Base-by-base conservation (phyloP, 1,140 invertebrate species). In the Aphis craccivora region DNA sequence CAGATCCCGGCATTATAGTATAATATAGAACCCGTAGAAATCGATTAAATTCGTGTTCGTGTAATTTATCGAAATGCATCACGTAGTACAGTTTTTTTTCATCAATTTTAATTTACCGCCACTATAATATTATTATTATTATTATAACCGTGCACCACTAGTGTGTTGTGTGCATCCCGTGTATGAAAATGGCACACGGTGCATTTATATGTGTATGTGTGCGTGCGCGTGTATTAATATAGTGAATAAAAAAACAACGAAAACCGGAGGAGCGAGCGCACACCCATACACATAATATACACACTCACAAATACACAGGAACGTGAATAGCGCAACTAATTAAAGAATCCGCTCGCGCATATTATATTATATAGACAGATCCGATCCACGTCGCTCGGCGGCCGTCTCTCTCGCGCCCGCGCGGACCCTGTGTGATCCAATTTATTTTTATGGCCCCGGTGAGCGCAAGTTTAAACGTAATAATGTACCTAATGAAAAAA, bases 371-470 rank as follows among this genome's bases (percentile, higher is more conserved):
- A 83, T 45, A 83, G 14, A 81, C 23, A 83, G 43, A 48, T 48
- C 67, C 8, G 67, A 92, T 83, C 30, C 91, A 83, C 90, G 90
- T 91, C 43, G 20, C 40, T 35, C 23, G 37, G 2, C 23, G 30
- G 55, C 55, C 40, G 43, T 86, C 84, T 86, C 84, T 45, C 84
- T 86, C 84, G 4, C 8, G 20, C 88, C 18, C 86, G 86, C 51
- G 9, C 23, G 51, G 51, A 40, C 51, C 51, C 90, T 35, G 90
- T 76, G 67, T 92, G 81, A 93, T 93, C 91, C 91, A 93, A 93
- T 93, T 93, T 93, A 93, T 93, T 93, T 93, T 93, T 93, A 93
- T 93, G 81, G 81, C 81, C 35, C 91, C n/a, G 81, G 76, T 53
- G 45, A 25, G 25, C n/a, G n/a, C n/a, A 51, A 51, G 67, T 51